A percentile compares a stretch with the other conserved stretches of the same genome.
Conservation (phyloP, 2,113 vertebrate genomes). For the Turdus rufiventris region DNA sequence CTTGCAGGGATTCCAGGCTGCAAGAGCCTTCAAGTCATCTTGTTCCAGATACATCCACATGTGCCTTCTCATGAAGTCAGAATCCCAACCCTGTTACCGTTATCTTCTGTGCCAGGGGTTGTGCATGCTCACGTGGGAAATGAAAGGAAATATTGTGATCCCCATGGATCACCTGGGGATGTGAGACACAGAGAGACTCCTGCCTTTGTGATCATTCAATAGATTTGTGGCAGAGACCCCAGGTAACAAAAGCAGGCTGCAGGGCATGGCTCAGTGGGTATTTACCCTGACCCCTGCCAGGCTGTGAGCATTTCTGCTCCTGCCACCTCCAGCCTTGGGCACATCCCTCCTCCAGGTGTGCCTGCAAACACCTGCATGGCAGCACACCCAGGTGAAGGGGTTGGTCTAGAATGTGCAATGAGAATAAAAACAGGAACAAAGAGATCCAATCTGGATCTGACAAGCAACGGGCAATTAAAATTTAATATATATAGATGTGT, state of each 20-base stretch:
- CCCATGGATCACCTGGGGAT: not conserved
- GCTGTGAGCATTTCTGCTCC: not conserved
- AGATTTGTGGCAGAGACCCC: not conserved
- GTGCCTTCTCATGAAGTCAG: not conserved
- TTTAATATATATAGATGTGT: not conserved
- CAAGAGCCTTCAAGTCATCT: not conserved
- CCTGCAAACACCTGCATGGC: not conserved
- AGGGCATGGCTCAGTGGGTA: not conserved
- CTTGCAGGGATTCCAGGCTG: not conserved
- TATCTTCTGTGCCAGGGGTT: not conserved
- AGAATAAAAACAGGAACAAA: not conserved
- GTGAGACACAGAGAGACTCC: not conserved
- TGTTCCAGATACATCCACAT: not conserved
- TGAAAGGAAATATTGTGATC: not conserved
- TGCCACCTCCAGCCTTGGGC: not conserved
- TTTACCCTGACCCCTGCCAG: not conserved
- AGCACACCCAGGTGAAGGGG: not conserved
- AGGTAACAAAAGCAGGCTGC: not conserved
- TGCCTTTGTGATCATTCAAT: not conserved
- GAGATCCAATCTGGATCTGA: not conserved
- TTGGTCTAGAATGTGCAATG: not conserved
- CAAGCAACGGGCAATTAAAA: not conserved
- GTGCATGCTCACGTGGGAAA: accelerated
- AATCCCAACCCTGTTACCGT: accelerated
- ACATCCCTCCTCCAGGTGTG: not conserved